Conservation (phyloP, 2,113 vertebrate genomes). For the Rutilus rutilus region DNA sequence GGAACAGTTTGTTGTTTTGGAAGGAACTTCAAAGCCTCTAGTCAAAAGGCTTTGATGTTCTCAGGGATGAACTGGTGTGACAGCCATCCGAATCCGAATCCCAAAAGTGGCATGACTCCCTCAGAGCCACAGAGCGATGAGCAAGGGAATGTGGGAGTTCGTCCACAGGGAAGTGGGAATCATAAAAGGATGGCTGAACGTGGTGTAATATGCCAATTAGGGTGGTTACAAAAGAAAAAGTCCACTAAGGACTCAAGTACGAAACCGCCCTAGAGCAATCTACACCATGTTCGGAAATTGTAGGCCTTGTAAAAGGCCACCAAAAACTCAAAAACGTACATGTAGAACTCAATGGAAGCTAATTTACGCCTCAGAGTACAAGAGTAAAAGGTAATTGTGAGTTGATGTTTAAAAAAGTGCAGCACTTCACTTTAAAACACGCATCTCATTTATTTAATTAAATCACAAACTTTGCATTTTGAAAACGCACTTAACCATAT, state of each 20-base stretch:
- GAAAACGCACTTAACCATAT: too few relatives aligned
- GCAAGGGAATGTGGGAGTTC: conserved; percentile 9
- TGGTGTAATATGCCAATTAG: conserved; percentile 39
- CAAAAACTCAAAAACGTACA: not conserved
- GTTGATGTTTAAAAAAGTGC: not conserved
- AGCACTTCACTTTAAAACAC: too few relatives aligned
- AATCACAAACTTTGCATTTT: too few relatives aligned
- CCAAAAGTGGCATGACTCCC: conserved; percentile 14
- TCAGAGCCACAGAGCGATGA: conserved; percentile 4
- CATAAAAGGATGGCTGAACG: not conserved
- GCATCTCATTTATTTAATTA: too few relatives aligned
- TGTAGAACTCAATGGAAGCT: not conserved
- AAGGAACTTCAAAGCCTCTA: conserved; percentile 42
- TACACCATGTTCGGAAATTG: not conserved
- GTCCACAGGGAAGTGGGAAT: conserved; percentile 14
- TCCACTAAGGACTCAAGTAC: not conserved
- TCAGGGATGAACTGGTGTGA: conserved; percentile 42
- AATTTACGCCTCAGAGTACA: not conserved
- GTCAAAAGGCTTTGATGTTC: conserved; percentile 48
- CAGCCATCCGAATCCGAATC: conserved; percentile 42
- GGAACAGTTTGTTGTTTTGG: conserved; percentile 41
- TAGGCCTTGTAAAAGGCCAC: not conserved
- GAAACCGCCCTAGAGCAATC: not conserved
- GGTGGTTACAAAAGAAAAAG: conserved; percentile 25
- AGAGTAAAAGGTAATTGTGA: not conserved